These are phyloP conservation scores for Siniperca knerii DNA, from an alignment of 2,113 vertebrate genomes.

Conservation along the genomic window DNA sequence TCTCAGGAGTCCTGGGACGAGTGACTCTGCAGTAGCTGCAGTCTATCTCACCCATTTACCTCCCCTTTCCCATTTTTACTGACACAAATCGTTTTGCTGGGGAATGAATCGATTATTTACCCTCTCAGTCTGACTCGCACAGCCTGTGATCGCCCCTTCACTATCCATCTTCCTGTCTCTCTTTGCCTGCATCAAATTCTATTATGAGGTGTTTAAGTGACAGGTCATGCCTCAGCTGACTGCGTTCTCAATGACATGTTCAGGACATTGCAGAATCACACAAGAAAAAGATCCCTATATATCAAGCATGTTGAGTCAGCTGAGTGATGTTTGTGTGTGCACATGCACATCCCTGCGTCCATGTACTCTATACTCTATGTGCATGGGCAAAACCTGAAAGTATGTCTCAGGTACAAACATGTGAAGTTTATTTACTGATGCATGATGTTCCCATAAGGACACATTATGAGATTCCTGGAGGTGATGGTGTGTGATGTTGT, in stretches of 20 bases:
- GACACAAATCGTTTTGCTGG: slow-evolving; percentile 54
- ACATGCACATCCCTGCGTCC: not conserved
- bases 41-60: slow-evolving; percentile 31
- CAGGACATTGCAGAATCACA: slow-evolving; percentile 43
- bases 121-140: slow-evolving; percentile 18
- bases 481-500: slow-evolving; percentile 35
- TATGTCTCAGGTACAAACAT: slow-evolving; percentile 6
- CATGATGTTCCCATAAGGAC: slow-evolving; percentile 22
- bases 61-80: slow-evolving; percentile 37
- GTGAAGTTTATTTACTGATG: slow-evolving; percentile 28
- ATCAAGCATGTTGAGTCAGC: slow-evolving; percentile 38
- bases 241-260: slow-evolving; percentile 53
- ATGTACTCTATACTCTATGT: not conserved
- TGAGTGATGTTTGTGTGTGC: slow-evolving; percentile 5
- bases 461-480: slow-evolving; percentile 20
- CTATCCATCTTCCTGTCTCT: slow-evolving; percentile 37
- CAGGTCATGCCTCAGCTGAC: slow-evolving; percentile 39
- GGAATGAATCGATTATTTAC: slow-evolving; percentile 57
- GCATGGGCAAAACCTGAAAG: slow-evolving; percentile 9
- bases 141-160: slow-evolving; percentile 24
- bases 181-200: slow-evolving; percentile 26
- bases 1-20: slow-evolving; percentile 39
- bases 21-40: slow-evolving; percentile 68
- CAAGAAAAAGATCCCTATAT: slow-evolving; percentile 7
- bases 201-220: slow-evolving; percentile 52